These are phyloP conservation scores for Pinna nobilis DNA, from an alignment of 1,140 invertebrate genomes.

Conservation along the genomic window DNA sequence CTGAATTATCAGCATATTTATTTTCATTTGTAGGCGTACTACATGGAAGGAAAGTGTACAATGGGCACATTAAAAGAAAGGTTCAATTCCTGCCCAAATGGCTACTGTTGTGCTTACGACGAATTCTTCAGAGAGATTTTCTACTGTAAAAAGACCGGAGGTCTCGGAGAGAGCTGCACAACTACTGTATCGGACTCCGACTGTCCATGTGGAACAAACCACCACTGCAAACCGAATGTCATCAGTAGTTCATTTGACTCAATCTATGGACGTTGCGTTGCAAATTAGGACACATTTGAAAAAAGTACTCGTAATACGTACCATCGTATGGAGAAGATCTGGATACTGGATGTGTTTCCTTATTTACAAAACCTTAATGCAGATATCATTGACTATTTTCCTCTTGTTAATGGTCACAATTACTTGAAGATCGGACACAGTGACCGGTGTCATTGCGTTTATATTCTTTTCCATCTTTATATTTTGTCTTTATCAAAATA, in stretches of 20 bases:
- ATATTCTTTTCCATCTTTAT: no score
- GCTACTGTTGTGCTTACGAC: conserved; percentile 16
- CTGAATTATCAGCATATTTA: no score
- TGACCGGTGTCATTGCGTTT: no score
- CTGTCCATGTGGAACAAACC: background rate
- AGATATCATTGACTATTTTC: no score
- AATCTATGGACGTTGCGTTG: conserved; percentile 3
- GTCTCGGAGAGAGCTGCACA: background rate
- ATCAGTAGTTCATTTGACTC: background rate
- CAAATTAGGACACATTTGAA: no score
- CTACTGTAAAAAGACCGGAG: conserved; percentile 10
- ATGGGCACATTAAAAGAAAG: background rate
- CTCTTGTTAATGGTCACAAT: no score
- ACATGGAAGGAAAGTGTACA: conserved; percentile 12
- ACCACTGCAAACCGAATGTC: background rate
- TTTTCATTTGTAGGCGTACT: conserved; percentile 2
- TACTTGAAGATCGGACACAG: no score
- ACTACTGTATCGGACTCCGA: background rate
- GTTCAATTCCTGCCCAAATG: background rate
- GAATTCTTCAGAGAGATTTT: conserved; percentile 11
- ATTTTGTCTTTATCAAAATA: no score
- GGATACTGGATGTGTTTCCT: no score
- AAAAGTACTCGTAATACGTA: no score
- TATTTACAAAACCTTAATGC: no score
- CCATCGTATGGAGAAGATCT: no score